phyloP scores from a whole-genome alignment of 2,113 vertebrate genomes.

The Anoplopoma fimbria region DNA sequence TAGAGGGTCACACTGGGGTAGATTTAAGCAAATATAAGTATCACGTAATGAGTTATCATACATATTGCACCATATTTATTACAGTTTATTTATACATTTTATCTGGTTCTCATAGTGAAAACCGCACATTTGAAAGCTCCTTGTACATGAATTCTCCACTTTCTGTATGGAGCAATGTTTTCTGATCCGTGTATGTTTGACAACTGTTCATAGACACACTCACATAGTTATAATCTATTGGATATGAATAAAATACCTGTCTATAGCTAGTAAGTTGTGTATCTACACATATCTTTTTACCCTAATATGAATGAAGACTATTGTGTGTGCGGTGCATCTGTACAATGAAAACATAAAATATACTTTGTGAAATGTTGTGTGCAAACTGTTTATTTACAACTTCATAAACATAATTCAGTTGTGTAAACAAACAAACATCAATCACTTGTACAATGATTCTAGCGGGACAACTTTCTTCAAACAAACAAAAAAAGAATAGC shows the following conservation, averaged over 20 bases:
- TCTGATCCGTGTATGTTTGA: conserved; percentile 10
- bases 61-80: conserved; percentile 20
- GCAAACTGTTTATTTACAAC: conserved; percentile 43
- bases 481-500: neutral
- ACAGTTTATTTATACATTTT: neutral
- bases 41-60: neutral
- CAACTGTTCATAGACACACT: conserved; percentile 28
- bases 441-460: neutral
- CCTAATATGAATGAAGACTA: neutral
- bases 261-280: neutral
- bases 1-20: neutral
- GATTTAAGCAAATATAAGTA: neutral
- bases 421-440: conserved; percentile 4
- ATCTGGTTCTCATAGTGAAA: conserved; percentile 53
- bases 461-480: neutral
- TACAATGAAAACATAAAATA: conserved; percentile 32
- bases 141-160: conserved; percentile 66
- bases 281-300: conserved; percentile 7
- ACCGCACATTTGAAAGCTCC: conserved; percentile 28
- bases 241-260: neutral
- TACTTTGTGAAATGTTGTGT: conserved; percentile 25
- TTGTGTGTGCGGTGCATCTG: conserved; percentile 31
- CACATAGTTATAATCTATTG: neutral
- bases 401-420: neutral
- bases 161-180: conserved; percentile 20